These are phyloP conservation scores for Barypeithes pellucidus DNA, from an alignment of 2,888 invertebrate genomes.

Conservation along the genomic window DNA sequence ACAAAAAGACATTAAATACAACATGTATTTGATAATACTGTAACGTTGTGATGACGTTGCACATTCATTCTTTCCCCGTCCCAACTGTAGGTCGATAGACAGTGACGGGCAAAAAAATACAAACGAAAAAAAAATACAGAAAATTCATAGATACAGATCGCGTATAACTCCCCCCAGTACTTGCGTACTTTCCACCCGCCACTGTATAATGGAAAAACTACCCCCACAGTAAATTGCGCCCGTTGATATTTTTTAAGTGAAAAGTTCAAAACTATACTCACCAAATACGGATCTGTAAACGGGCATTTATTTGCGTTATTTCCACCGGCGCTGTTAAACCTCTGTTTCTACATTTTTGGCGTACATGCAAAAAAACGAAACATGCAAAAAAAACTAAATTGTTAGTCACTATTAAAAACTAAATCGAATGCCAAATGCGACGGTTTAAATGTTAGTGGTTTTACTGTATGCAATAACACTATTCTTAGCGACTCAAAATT, in stretches of 20 bases:
- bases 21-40: too few species aligned
- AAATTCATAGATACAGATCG: too few species aligned
- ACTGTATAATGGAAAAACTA: not conserved
- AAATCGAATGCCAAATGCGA: conserved; percentile 8
- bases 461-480: too few species aligned
- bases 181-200: too few species aligned
- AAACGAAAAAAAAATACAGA: too few species aligned
- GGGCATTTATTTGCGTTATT: conserved; percentile 48
- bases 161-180: too few species aligned
- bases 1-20: too few species aligned
- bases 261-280: conserved; percentile 52
- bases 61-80: too few species aligned
- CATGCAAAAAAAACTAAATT: conserved; percentile 60
- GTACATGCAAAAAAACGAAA: conserved; percentile 56
- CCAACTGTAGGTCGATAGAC: too few species aligned
- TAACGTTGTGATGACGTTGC: too few species aligned
- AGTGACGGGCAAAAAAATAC: too few species aligned
- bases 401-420: conserved; percentile 54
- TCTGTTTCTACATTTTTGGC: conserved; percentile 61
- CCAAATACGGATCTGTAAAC: conserved; percentile 55
- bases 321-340: conserved; percentile 59
- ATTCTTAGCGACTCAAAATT: too few species aligned
- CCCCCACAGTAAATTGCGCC: not conserved
- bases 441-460: not conserved
- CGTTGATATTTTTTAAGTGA: not conserved